Evolutionary conservation across 92 coral and sea anemone genomes (phyloP).

Genomic region (Pocillopora grandis): DNA sequence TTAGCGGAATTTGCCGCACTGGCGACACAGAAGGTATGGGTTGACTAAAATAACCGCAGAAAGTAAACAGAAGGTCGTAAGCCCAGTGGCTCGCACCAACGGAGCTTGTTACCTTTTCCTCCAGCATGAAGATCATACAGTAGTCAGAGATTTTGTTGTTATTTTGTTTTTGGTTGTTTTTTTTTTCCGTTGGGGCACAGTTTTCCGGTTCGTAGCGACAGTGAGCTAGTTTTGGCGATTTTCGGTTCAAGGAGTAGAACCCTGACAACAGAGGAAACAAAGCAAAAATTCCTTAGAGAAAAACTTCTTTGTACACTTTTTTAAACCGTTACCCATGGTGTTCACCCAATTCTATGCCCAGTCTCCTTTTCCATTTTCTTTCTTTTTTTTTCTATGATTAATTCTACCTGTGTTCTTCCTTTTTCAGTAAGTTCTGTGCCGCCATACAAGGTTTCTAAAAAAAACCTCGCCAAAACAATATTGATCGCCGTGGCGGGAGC

Average conservation of each 20-base stretch:
- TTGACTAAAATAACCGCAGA: too few species aligned
- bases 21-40: background rate
- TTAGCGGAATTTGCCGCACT: slow-evolving; percentile 7
- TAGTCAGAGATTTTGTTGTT: too few species aligned
- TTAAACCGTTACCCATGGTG: too few species aligned
- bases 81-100: too few species aligned
- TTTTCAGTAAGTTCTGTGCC: background rate
- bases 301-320: too few species aligned
- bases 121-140: too few species aligned
- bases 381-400: background rate
- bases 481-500: background rate
- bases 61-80: background rate
- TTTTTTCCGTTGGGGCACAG: too few species aligned
- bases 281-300: too few species aligned
- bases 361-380: background rate
- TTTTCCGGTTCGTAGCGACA: background rate
- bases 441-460: background rate
- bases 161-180: too few species aligned
- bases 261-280: too few species aligned
- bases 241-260: background rate
- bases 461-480: background rate
- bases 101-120: too few species aligned
- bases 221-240: background rate
- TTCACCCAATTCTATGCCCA: background rate
- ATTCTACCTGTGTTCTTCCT: background rate